Evolutionary conservation across 2,113 vertebrate species (phyloP), one percentile per base, ranked within the genome.

Genomic region (Anarhynchus alexandrinus): DNA sequence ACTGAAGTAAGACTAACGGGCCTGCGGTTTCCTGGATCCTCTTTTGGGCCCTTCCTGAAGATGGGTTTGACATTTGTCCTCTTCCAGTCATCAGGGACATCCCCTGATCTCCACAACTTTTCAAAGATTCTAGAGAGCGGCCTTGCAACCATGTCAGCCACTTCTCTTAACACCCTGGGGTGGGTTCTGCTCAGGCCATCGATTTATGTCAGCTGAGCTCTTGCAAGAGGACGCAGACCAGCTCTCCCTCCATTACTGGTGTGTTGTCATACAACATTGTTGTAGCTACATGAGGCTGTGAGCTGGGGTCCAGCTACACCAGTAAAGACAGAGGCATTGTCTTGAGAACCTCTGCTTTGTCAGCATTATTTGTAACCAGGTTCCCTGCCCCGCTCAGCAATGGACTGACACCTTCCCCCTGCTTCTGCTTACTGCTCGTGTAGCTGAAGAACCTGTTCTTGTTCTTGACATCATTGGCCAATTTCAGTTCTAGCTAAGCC

Each of bases 241-340:
- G 26, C 12, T 30, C 21, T 49, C n/a, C 52, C n/a, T 38, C 64
- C 52, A 4, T 27, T 38, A 26, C n/a, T 26, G 16, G n/a, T 47
- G 10, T 12, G 16, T 20, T 14, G 2, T 32, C 27, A 32, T 2
- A 1, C 11, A 25, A 59, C 6, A 3, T 20, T 15, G 7, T 25
- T 32, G 34, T 32, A 58, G n/a, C 22, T 21, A 3, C n/a, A 9
- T 25, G 27, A 58, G 16, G 8, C 65, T 21, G 17, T 23, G 49
- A n/a, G 22, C 49, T 38, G n/a, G n/a, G 15, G 14, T n/a, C n/a
- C 54, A 42, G n/a, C 30, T 59, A 11, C 4, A 3, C 26, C 2
- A 2, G 25, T 22, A 47, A 67, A 67, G 34, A 69, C 27, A 45
- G 59, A n/a, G 10, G 38, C 34, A 27, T 2, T 9, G 30, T 29